Evolutionary conservation across 2,797 vertebrate species (phyloP), one percentile per base, ranked within the genome.

Genomic region (Crocidura indochinensis): DNA sequence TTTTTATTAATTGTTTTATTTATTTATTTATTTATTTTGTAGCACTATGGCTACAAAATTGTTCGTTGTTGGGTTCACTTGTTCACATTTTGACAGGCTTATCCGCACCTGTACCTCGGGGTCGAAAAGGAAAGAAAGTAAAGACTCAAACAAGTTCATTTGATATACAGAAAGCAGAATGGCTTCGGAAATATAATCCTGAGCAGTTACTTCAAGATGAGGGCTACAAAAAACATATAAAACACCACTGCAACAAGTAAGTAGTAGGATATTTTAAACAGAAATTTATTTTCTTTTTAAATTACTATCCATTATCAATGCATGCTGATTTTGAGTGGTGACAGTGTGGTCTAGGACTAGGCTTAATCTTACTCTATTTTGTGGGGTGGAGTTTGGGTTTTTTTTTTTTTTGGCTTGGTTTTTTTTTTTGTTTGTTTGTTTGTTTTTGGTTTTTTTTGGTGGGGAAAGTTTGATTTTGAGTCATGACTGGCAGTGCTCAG

Each of bases 221-320:
- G 87, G 99, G 99, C 86, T 99, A 99, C 98, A 99, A 99, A 97
- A 99, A 99, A 91, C 99, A 99, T 96, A 98, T 99, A 95, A 99
- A 99, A 96, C 99, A 99, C 94, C 99, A 99, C 93, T 99, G 99
- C 97, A 99, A 99, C 98, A 99, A 99, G 99, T 99, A 98, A 93
- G 99, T 94, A 62, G 44, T 84, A 74, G 64, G 76, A 29, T 44
- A 82, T 94, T 64, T 53, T 73, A 56, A 69, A 86, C 26, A 0
- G 29, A 19, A 84, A 51, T 56, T 95, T 51, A 0, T 22, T 78
- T 90, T 93, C 62, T 0, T 93, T 65, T 0, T 92, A 10, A 85
- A 69, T 93, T 85, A 4, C 51, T 75, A 83, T 82, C 73, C 87
- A 73, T 3, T 64, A 10, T 76, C 87, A 83, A 84, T 84, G 51